These are phyloP conservation scores for Ligdia adustata DNA, from an alignment of 2,888 invertebrate species.

Conservation along the genomic window DNA sequence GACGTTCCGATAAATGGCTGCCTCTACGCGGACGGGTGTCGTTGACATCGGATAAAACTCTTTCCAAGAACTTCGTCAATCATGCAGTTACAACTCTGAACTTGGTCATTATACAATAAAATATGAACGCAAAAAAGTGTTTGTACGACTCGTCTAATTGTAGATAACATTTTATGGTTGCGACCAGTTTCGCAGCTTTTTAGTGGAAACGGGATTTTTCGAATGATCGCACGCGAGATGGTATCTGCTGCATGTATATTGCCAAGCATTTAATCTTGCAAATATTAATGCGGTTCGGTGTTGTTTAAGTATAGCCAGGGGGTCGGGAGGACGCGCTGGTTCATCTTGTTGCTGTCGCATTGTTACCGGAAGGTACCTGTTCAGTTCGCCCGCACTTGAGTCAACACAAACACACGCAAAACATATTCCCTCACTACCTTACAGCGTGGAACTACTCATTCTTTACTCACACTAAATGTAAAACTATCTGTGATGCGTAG, in stretches of 20 bases:
- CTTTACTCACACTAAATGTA: slow-evolving; percentile 7
- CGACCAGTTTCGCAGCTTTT: slow-evolving; percentile 10
- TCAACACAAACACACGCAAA: slow-evolving; percentile 64
- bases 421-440: slow-evolving; percentile 25
- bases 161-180: slow-evolving; percentile 17
- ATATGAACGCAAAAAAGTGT: slow-evolving; percentile 16
- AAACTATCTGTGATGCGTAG: slow-evolving; percentile 17
- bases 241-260: slow-evolving; percentile 14
- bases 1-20: slow-evolving; percentile 53
- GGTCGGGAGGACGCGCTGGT: slow-evolving; percentile 27
- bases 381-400: slow-evolving; percentile 61
- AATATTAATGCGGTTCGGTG: no score
- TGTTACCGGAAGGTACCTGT: slow-evolving; percentile 36
- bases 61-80: slow-evolving; percentile 42
- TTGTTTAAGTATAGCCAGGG: no score
- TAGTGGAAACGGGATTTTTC: slow-evolving; percentile 2
- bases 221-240: not conserved
- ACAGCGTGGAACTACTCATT: not conserved
- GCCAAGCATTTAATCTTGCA: no score
- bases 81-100: slow-evolving; percentile 33
- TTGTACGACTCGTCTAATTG: slow-evolving; percentile 15
- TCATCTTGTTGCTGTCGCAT: slow-evolving; percentile 41
- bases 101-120: slow-evolving; percentile 23
- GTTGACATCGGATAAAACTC: slow-evolving; percentile 53
- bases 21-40: slow-evolving; percentile 47